Percentiles rank a stretch among this genome's conserved stretches.
phyloP scores from a whole-genome alignment of 2,888 invertebrate species.

The Ophion obscuratus region DNA sequence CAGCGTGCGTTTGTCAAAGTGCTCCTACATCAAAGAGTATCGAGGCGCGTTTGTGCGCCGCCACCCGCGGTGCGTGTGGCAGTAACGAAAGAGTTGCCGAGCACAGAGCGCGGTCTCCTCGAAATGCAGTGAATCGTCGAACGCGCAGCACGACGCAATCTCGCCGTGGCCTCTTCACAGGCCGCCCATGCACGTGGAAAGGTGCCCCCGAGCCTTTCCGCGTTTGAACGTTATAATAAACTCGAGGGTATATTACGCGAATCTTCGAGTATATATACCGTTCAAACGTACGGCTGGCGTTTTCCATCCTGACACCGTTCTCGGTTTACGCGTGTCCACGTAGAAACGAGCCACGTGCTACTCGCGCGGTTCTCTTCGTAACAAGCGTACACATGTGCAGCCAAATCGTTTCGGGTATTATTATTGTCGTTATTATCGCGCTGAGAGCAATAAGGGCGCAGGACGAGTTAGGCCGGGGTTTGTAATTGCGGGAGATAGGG shows the following conservation, averaged over 20 bases:
- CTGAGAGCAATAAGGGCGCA: not conserved
- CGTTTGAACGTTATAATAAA: constrained; percentile 77
- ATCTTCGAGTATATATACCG: constrained; percentile 57
- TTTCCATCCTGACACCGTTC: constrained; percentile 54
- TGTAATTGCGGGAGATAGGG: not conserved
- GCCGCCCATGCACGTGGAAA: constrained; percentile 21
- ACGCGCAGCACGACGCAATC: constrained; percentile 36
- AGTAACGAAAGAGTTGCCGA: constrained; percentile 17
- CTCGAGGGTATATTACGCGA: constrained; percentile 76
- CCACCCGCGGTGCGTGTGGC: constrained; percentile 45
- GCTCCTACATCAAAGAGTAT: constrained; percentile 41
- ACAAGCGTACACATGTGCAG: constrained; percentile 25
- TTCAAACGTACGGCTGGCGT: constrained; percentile 64
- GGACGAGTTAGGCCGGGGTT: too few species aligned
- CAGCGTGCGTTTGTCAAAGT: not conserved
- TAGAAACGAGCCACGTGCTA: constrained; percentile 31
- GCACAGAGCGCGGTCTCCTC: constrained; percentile 9
- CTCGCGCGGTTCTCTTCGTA: constrained; percentile 18
- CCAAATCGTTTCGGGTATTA: constrained; percentile 21
- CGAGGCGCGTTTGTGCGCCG: constrained; percentile 21
- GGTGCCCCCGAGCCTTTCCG: constrained; percentile 24
- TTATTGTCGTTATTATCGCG: constrained; percentile 7
- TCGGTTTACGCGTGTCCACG: constrained; percentile 21
- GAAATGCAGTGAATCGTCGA: constrained; percentile 41
- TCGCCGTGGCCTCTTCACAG: constrained; percentile 29